phyloP scores from a whole-genome alignment of 2,888 invertebrate genomes.

The Drosophila rellima region DNA sequence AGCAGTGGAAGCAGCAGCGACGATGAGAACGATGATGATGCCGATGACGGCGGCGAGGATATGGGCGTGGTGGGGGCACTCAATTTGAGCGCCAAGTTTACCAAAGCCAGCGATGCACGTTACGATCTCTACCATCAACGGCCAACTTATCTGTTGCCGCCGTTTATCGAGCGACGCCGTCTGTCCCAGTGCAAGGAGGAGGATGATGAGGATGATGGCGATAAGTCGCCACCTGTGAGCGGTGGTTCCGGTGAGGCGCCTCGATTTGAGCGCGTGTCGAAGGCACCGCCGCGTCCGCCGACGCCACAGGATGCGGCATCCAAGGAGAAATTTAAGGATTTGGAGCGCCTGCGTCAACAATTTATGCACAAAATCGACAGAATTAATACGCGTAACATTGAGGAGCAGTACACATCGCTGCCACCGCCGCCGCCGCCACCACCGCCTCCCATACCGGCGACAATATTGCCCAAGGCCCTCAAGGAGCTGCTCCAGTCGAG shows the following conservation, averaged over 20 bases:
- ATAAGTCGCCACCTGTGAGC: slow-evolving; percentile 73
- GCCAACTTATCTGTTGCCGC: slow-evolving; percentile 85
- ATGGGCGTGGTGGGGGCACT: slow-evolving; percentile 38
- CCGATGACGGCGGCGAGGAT: slow-evolving; percentile 52
- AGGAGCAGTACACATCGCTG: slow-evolving; percentile 71
- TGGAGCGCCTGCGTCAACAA: slow-evolving; percentile 83
- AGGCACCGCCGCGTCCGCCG: slow-evolving; percentile 80
- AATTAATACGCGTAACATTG: slow-evolving; percentile 84
- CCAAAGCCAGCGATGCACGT: slow-evolving; percentile 58
- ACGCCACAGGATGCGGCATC: slow-evolving; percentile 77
- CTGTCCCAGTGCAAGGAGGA: slow-evolving; percentile 94
- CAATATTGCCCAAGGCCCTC: slow-evolving; percentile 83
- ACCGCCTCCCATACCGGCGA: slow-evolving; percentile 84
- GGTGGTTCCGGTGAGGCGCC: slow-evolving; percentile 37
- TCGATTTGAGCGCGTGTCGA: slow-evolving; percentile 57
- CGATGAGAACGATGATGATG: slow-evolving; percentile 58
- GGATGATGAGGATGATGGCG: slow-evolving; percentile 90
- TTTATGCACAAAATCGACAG: slow-evolving; percentile 85
- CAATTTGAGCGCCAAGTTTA: slow-evolving; percentile 58
- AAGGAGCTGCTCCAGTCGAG: slow-evolving; percentile 79
- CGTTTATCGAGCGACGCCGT: slow-evolving; percentile 88
- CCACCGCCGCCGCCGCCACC: slow-evolving; percentile 75
- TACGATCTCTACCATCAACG: slow-evolving; percentile 78
- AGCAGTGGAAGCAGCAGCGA: slow-evolving; percentile 77
- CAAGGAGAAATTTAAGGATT: slow-evolving; percentile 83